Percentiles rank a stretch among this genome's conserved stretches.
Conservation (phyloP, 2,113 vertebrate genomes). For the Mirza zaza region DNA sequence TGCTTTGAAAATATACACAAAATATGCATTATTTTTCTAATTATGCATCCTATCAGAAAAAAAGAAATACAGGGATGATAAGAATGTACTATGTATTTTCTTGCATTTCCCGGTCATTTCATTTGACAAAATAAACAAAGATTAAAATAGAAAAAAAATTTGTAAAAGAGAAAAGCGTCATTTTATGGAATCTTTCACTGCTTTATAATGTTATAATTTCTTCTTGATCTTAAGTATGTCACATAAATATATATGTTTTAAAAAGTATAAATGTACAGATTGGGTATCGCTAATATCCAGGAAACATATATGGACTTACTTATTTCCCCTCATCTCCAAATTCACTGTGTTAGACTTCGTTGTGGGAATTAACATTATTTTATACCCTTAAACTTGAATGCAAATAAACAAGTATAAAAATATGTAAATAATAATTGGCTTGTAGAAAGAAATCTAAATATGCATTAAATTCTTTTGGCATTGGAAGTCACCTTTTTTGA, state of each 20-base stretch:
- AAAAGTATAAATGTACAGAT: slow-evolving; percentile 51
- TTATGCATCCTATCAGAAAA: not conserved
- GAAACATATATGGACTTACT: not conserved
- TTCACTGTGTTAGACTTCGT: not conserved
- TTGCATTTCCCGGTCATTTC: not conserved
- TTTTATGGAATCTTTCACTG: not conserved
- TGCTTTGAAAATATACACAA: not conserved
- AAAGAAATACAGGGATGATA: not conserved
- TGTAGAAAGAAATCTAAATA: slow-evolving; percentile 34
- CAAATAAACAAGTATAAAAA: slow-evolving; percentile 32
- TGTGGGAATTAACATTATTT: slow-evolving; percentile 34
- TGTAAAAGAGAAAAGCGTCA: not conserved
- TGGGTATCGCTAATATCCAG: slow-evolving; percentile 56
- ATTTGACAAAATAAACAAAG: not conserved
- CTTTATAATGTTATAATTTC: not conserved
- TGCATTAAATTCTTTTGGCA: slow-evolving; percentile 56
- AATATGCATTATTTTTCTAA: not conserved
- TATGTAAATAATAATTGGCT: slow-evolving; percentile 54
- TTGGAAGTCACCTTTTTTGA: slow-evolving; percentile 19
- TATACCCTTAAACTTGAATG: slow-evolving; percentile 54
- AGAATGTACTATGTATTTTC: not conserved
- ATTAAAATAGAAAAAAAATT: not conserved
- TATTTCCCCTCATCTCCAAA: not conserved
- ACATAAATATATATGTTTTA: not conserved
- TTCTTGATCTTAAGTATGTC: not conserved